A percentile compares a stretch with the other conserved stretches of the same genome.
phyloP scores from a whole-genome alignment of 2,888 invertebrate genomes.

The Gari tellinella region DNA sequence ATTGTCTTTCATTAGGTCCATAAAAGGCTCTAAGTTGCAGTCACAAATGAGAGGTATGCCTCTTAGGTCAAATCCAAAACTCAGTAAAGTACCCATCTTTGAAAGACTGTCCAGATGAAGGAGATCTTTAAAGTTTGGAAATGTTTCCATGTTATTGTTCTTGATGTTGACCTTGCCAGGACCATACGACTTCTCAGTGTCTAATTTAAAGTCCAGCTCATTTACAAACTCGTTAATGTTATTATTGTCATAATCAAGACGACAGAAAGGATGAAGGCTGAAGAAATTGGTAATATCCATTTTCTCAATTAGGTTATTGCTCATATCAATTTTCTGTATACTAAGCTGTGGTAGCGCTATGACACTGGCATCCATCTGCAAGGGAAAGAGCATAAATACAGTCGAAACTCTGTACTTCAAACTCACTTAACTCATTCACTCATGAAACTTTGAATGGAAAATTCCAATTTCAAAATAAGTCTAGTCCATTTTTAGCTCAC shows the following conservation, averaged over 20 bases:
- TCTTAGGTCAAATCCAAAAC: conserved; percentile 29
- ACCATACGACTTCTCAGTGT: conserved; percentile 30
- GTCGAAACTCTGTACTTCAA: no score
- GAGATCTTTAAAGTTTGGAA: conserved; percentile 31
- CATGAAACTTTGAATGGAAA: no score
- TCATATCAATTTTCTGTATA: no score
- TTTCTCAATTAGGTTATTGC: no score
- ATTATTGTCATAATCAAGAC: conserved; percentile 13
- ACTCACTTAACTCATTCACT: no score
- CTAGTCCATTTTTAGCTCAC: no score
- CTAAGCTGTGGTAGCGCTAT: no score
- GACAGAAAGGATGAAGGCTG: conserved; percentile 36
- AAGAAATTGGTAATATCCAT: conserved; percentile 36
- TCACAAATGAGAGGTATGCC: conserved; percentile 27
- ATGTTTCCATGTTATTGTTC: conserved; percentile 8
- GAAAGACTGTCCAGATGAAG: conserved; percentile 13
- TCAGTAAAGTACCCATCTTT: conserved; percentile 22
- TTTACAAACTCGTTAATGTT: conserved; percentile 21
- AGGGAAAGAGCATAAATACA: no score
- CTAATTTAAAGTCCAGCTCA: conserved; percentile 10
- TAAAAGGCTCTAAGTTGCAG: conserved; percentile 32
- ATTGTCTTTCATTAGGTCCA: conserved; percentile 5
- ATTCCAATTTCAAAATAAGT: no score
- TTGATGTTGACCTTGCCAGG: conserved; percentile 25
- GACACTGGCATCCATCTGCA: no score